phyloP scores from a whole-genome alignment of 2,888 invertebrate genomes.

The Eupithecia abbreviata region DNA sequence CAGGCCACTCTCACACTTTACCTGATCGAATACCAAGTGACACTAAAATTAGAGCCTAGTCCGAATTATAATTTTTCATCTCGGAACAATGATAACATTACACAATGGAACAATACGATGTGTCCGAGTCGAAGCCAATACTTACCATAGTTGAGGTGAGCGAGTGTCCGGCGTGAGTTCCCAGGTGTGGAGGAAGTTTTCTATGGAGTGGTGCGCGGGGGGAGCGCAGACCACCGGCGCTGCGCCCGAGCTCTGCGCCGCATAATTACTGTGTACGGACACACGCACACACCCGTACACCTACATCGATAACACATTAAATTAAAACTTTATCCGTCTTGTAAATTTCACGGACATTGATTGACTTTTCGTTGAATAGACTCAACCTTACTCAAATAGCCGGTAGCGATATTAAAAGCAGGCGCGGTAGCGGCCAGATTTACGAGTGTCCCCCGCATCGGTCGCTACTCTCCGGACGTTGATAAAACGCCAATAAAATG shows the following conservation, averaged over 20 bases:
- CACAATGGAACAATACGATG: conserved; percentile 58
- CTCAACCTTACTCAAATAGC: conserved; percentile 53
- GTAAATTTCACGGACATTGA: conserved; percentile 78
- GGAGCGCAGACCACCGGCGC: conserved; percentile 78
- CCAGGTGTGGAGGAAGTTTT: conserved; percentile 70
- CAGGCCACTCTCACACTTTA: conserved; percentile 69
- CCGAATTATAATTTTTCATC: conserved; percentile 49
- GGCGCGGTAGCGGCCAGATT: conserved; percentile 58
- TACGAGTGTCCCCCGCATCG: conserved; percentile 53
- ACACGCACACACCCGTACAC: conserved; percentile 63
- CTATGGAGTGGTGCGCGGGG: conserved; percentile 56
- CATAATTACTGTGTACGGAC: conserved; percentile 81
- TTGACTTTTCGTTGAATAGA: conserved; percentile 70
- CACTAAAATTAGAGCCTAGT: conserved; percentile 47
- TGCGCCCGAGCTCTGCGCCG: conserved; percentile 76
- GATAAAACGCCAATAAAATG: conserved; percentile 58
- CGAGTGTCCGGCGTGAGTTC: conserved; percentile 71
- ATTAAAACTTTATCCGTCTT: conserved; percentile 79
- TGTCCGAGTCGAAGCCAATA: conserved; percentile 55
- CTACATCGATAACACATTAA: conserved; percentile 76
- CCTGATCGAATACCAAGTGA: conserved; percentile 46
- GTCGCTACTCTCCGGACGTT: conserved; percentile 57
- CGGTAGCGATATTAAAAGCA: conserved; percentile 72
- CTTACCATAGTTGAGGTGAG: conserved; percentile 51
- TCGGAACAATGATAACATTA: conserved; percentile 49